Conservation (phyloP, 2,797 vertebrate species). For the Gambusia yucatana region DNA sequence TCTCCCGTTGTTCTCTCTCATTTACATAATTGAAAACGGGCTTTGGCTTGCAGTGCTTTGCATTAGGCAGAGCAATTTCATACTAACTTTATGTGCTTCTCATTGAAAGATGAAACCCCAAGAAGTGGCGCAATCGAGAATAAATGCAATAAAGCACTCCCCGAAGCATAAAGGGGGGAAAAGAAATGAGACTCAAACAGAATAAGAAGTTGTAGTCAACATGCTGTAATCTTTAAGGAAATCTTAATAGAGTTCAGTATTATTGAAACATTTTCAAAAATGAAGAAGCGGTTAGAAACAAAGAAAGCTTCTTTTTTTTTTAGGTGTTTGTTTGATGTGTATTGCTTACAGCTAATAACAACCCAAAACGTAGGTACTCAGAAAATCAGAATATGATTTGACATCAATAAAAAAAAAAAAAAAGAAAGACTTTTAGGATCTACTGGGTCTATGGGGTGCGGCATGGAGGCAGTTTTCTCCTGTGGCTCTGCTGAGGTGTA, state of each 20-base stretch:
- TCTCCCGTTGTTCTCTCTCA: slow-evolving; percentile 15
- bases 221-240: neutral
- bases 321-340: neutral
- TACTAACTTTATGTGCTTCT: neutral
- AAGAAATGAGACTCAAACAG: neutral
- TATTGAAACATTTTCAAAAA: neutral
- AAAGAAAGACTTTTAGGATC: neutral
- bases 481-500: neutral
- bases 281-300: neutral
- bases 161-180: neutral
- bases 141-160: neutral
- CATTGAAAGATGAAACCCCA: neutral
- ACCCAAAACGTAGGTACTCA: neutral
- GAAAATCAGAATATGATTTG: neutral
- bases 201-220: neutral
- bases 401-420: neutral
- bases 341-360: neutral
- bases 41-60: neutral
- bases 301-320: neutral
- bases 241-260: neutral
- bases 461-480: neutral
- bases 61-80: neutral
- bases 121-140: neutral
- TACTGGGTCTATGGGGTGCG: neutral
- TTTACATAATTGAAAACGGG: neutral